Conservation (phyloP, 2,113 vertebrate species). For the Oncorhynchus gorbuscha region DNA sequence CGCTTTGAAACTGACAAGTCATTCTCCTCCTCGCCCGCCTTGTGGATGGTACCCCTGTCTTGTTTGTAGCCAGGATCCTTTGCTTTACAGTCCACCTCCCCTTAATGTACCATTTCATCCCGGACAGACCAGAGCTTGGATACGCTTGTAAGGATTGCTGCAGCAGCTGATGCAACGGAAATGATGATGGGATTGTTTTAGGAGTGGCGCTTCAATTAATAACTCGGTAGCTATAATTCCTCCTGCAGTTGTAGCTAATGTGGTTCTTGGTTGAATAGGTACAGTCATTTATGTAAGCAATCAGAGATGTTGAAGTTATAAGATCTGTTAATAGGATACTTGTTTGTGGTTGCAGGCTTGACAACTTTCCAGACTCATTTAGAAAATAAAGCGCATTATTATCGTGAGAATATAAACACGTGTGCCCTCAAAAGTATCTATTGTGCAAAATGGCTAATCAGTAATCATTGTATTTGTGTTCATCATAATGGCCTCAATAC, state of each 20-base stretch:
- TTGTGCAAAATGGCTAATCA: neutral
- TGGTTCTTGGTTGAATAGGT: neutral
- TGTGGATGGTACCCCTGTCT: constrained; percentile 1
- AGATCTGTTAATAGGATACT: too few relatives aligned
- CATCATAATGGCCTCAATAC: neutral
- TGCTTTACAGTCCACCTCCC: neutral
- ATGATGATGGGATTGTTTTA: neutral
- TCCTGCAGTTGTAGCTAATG: neutral
- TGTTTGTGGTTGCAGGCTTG: too few relatives aligned
- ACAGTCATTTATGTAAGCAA: neutral
- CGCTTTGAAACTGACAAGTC: constrained; percentile 2
- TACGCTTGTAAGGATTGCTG: neutral
- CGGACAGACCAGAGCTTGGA: neutral
- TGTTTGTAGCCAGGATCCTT: neutral
- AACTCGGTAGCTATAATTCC: neutral
- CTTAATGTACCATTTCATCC: neutral
- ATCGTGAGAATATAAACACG: neutral
- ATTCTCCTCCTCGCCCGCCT: neutral
- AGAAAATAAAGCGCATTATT: neutral
- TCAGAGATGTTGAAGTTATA: too few relatives aligned
- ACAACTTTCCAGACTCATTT: too few relatives aligned
- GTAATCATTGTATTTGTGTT: neutral
- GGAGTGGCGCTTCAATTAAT: neutral
- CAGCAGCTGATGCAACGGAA: neutral
- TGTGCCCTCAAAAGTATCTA: neutral